Conservation (phyloP, 2,113 vertebrate species). For the Athene cunicularia region DNA sequence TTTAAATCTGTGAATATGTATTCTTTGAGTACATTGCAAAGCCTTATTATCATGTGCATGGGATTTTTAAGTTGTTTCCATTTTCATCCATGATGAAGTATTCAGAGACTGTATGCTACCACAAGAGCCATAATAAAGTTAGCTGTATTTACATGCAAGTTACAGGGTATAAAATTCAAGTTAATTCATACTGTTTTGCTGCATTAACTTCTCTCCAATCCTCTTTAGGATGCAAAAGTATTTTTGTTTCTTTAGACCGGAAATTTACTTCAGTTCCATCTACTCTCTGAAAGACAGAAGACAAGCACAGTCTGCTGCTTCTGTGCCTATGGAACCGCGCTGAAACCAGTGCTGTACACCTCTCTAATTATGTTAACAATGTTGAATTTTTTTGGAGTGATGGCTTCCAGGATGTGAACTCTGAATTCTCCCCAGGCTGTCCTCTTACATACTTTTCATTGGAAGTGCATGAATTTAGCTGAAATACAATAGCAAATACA, state of each 20-base stretch:
- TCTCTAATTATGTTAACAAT: not conserved
- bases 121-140: conserved; percentile 46
- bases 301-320: not conserved
- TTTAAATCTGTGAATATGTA: not conserved
- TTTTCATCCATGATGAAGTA: conserved; percentile 33
- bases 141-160: conserved; percentile 49
- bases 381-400: not conserved
- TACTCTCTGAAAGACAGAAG: not conserved
- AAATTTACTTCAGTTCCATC: not conserved
- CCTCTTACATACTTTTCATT: not conserved
- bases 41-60: conserved; percentile 6
- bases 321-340: not conserved
- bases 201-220: not conserved
- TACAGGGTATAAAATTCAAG: not conserved
- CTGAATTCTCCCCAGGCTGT: not conserved
- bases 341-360: not conserved
- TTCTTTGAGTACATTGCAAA: not conserved
- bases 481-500: not conserved
- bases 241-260: not conserved
- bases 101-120: conserved; percentile 14
- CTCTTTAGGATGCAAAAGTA: not conserved
- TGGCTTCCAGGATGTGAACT: not conserved
- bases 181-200: conserved; percentile 12
- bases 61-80: conserved; percentile 19
- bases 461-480: not conserved